A percentile compares a stretch with the other conserved stretches of the same genome.
These are phyloP conservation scores for Cyclargus thomasi DNA, from an alignment of 1,140 invertebrate genomes.

Conservation along the genomic window DNA sequence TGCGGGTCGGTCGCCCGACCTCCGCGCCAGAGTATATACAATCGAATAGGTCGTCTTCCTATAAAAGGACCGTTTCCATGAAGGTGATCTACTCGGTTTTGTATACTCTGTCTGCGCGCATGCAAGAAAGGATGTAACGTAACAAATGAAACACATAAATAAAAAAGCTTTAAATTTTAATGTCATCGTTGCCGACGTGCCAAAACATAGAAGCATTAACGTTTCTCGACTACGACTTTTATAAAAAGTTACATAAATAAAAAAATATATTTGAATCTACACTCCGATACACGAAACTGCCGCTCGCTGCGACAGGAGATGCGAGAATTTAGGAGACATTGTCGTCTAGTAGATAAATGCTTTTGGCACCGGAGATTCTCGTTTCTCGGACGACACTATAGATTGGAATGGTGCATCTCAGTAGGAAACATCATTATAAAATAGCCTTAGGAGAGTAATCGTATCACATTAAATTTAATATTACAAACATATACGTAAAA, in stretches of 20 bases:
- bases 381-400: slow-evolving; percentile 18
- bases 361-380: slow-evolving; percentile 46
- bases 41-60: too few species aligned
- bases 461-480: slow-evolving; percentile 71
- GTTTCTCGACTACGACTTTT: slow-evolving; percentile 32
- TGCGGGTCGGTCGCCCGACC: slow-evolving; percentile 37
- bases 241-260: slow-evolving; percentile 69
- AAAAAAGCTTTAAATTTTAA: slow-evolving; percentile 72
- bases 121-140: slow-evolving; percentile 50
- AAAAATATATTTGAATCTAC: slow-evolving; percentile 55
- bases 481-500: slow-evolving; percentile 63
- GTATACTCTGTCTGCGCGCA: too few species aligned
- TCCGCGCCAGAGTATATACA: too few species aligned
- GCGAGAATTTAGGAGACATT: slow-evolving; percentile 56
- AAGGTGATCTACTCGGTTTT: too few species aligned
- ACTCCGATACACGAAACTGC: slow-evolving; percentile 42
- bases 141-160: slow-evolving; percentile 64
- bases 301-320: slow-evolving; percentile 47
- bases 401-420: slow-evolving; percentile 47
- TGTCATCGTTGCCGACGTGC: slow-evolving; percentile 65
- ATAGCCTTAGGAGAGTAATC: slow-evolving; percentile 60
- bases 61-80: too few species aligned
- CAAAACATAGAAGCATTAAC: slow-evolving; percentile 65
- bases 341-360: slow-evolving; percentile 45
- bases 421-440: slow-evolving; percentile 41